phyloP scores from a whole-genome alignment of 2,113 vertebrate species.

The Zosterops borbonicus region DNA sequence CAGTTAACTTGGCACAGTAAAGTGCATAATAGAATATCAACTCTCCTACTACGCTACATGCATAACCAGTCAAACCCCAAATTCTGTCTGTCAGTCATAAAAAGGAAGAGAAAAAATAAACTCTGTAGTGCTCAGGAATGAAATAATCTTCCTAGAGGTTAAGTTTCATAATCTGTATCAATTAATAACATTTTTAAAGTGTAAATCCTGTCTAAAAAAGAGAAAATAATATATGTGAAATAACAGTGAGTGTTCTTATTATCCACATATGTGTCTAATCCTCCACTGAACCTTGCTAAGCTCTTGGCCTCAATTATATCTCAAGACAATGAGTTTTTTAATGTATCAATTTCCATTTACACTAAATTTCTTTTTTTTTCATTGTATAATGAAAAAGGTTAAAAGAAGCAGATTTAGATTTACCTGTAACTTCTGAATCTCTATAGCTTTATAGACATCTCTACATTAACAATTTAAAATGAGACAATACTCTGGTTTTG shows the following conservation, averaged over 20 bases:
- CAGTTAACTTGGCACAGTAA: background rate
- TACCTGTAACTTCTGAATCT: background rate
- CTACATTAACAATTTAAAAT: background rate
- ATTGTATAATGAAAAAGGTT: background rate
- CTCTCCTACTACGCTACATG: background rate
- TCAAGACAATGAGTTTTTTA: background rate
- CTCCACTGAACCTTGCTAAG: background rate
- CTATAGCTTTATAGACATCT: background rate
- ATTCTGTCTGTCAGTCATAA: background rate
- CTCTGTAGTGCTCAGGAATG: background rate
- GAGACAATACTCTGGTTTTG: background rate
- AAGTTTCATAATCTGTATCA: background rate
- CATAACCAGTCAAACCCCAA: accelerated
- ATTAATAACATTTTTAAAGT: background rate
- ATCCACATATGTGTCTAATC: background rate
- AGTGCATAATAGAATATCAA: background rate
- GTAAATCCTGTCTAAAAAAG: background rate
- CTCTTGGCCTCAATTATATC: background rate
- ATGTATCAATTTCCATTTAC: background rate
- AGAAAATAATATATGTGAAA: background rate
- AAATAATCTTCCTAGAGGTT: background rate
- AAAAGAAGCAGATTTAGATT: background rate
- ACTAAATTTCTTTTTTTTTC: background rate
- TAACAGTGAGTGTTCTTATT: background rate
- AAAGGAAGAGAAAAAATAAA: background rate